Base-by-base conservation (phyloP, 1,140 invertebrate genomes). In the Microplitis mediator region DNA sequence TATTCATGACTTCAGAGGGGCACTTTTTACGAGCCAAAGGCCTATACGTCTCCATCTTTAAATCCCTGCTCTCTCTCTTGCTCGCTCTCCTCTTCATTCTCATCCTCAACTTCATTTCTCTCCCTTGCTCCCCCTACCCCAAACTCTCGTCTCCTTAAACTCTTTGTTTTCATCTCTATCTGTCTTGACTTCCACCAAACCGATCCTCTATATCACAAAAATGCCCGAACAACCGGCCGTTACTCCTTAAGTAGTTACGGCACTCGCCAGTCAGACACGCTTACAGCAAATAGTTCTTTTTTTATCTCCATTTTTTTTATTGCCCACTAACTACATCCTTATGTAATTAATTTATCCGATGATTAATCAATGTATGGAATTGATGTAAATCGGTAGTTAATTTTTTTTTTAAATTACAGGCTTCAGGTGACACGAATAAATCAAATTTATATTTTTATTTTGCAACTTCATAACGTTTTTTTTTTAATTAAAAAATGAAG, bases 1-100 rank as follows among this genome's bases (percentile, higher is more conserved):
- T 74, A 67, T 67, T 74, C 73, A 74, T 74, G 73, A 74, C 70
- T 63, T 70, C 52, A 56, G 14, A 74, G 73, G 73, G 68, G 68
- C 32, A 60, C 54, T 74, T 74, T 74, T 74, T 74, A 74, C 73
- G 73, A 74, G 73, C 69, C 58, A 52, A 52, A 66, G 58, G 45
- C 23, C 69, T 71, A 45, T 45, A 74, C 72, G 72, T 74, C 72
- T 71, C 69, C 73, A 71, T 71, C 66, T 71, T 74, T 58, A 66
- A 74, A 69, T 69, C 66, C 11, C 14, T 16, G 58, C 16, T 60
- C 54, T 61, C 23, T 60, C 31, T 36, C 36, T n/a, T 51, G 32
- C n/a, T 71, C 69, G 3, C 14, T 34, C 11, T 32, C 56, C n/a
- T 52, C 16, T 32, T 23, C 1, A 23, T 23, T 23, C 23, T 23